Base-by-base conservation (phyloP, 2,888 invertebrate species). In the Pheosia gnoma region DNA sequence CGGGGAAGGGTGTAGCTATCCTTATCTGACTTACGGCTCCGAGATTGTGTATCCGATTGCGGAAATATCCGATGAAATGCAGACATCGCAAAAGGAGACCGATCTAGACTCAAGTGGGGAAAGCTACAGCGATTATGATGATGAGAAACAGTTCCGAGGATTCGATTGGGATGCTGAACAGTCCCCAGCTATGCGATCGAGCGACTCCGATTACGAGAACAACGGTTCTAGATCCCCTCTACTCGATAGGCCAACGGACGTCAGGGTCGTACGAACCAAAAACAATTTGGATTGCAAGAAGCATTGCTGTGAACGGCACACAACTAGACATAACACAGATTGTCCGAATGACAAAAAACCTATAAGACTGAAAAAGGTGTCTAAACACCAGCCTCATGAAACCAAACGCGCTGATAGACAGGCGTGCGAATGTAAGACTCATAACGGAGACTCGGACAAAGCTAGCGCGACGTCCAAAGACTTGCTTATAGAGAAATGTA, bases 31-130 rank as follows among this genome's bases (percentile, higher is more conserved):
- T 49, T 96, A 95, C 74, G 96, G 96, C 11, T 96, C 96, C 2
- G 96, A 97, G 86, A 96, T 96, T 63, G 95, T 97, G 1, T 97
- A 97, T 85, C 97, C 97, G 4, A 97, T 97, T 74, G 97, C 96
- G 0, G 97, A 97, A 88, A 97, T 97, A 82, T 96, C 96, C 0
- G 97, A 97, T 79, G 97, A 97, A 85, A 96, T 95, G 91, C 95
- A 95, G 81, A 95, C 95, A 9, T 95, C 95, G 0, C 95, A 95
- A 72, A 95, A 95, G 54, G 95, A 95, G 78, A 95, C 95, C 0
- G 95, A 95, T 78, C 78, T 95, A 65, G 94, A 94, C 72, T 95
- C 95, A 0, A 93, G 94, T 56, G 95, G 94, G 37, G 94, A 94
- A 72, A 95, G 95, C 65, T 95, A 95, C 72, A 95, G 94, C 65